These are phyloP conservation scores for Tangara arthus DNA, from an alignment of 2,797 vertebrate species.

Conservation along the genomic window DNA sequence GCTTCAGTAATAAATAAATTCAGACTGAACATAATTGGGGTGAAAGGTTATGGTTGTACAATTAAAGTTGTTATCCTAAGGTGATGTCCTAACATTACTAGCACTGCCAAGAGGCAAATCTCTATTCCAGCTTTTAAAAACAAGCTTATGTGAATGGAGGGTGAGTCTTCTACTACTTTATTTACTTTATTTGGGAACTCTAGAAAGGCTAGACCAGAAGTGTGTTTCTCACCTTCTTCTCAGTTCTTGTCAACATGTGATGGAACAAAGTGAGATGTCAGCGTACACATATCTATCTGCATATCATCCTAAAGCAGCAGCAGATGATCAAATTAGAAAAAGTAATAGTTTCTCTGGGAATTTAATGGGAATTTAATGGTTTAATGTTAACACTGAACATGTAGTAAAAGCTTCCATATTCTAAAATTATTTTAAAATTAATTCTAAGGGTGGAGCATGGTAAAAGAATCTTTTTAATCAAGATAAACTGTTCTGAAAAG, in stretches of 20 bases:
- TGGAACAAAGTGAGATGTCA: neutral
- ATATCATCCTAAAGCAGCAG: neutral
- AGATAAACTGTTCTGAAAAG: neutral
- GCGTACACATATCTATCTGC: neutral
- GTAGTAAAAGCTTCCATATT: neutral
- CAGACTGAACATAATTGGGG: conserved; percentile 18
- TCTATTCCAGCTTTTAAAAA: neutral
- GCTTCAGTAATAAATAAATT: conserved; percentile 35
- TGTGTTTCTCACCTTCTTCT: neutral
- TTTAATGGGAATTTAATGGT: neutral
- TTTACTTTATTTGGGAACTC: neutral
- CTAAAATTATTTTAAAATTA: neutral
- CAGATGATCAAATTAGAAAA: neutral
- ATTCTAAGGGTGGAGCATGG: neutral
- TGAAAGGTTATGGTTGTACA: conserved; percentile 39
- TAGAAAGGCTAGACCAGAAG: neutral
- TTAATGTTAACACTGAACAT: neutral
- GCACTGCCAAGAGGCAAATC: neutral
- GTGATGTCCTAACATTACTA: neutral
- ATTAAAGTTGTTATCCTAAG: conserved; percentile 34
- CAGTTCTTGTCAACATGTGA: neutral
- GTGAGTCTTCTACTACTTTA: neutral
- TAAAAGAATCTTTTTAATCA: neutral
- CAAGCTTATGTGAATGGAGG: neutral
- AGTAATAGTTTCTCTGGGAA: neutral